Base-by-base conservation (phyloP, 2,113 vertebrate species). In the Megaceryle maxima region DNA sequence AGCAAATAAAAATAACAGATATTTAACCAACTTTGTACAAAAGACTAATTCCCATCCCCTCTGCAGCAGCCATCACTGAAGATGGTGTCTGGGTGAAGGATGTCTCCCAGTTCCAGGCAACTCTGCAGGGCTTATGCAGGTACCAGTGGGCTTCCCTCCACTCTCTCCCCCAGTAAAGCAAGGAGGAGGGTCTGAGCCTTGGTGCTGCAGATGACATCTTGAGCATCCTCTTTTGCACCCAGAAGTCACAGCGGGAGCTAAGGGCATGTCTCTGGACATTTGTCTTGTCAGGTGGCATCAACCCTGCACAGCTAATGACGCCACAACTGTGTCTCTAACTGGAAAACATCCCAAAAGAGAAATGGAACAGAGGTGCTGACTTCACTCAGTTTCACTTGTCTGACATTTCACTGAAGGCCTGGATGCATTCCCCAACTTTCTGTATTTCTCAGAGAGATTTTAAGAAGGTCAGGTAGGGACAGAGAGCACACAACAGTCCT, bases 391-490 rank as follows among this genome's bases (percentile, higher is more conserved):
- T 78, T 64, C 3, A 1, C 46, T 70, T 69, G 35, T n/a, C 56
- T 3, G 13, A 46, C 2, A 2, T 67, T 87, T 79, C 1, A 0
- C 9, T 84, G 73, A 83, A 69, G 60, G 43, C 50, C 43, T 2
- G 3, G 55, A 57, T 80, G 33, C 2, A 1, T 67, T 91, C 16
- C 9, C 41, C 29, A 82, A 35, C 11, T 63, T 84, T 56, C 57
- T 73, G 31, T 77, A 64, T 50, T 84, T 93, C 67, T 82, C 57
- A 21, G 63, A 35, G 63, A 93, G 80, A 73, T 82, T 91, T 84
- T 83, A 75, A 86, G 87, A 75, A 90, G 91, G 95, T 97, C 93
- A 87, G 51, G 70, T 76, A 81, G 82, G 92, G 94, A 96, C 87
- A 96, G 76, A 78, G 6, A 94, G 60, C 31, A 39, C 60, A 35